Evolutionary conservation across 2,113 vertebrate genomes (phyloP).

Genomic region (Tylochromis polylepis): DNA sequence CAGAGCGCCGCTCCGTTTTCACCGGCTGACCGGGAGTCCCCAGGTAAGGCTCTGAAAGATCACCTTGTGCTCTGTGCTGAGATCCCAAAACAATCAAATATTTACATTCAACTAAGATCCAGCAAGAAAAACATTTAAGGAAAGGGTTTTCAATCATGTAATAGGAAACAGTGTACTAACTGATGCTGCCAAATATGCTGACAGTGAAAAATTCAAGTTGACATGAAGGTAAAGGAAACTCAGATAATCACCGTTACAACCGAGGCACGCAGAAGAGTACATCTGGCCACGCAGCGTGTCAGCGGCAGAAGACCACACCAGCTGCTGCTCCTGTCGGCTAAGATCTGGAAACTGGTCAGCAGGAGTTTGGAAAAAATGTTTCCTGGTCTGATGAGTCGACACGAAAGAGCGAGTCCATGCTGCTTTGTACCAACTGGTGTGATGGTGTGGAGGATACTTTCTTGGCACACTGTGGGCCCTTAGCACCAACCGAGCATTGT

Average conservation of each 20-base stretch:
- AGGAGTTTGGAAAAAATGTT: neutral
- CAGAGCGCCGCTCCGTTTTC: neutral
- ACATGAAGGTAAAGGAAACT: rapidly evolving
- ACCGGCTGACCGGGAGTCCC: neutral
- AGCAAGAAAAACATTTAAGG: neutral
- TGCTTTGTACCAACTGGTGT: neutral
- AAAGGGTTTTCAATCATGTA: neutral
- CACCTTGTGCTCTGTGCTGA: neutral
- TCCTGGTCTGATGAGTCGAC: rapidly evolving
- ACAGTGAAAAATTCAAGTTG: rapidly evolving
- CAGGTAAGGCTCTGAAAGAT: neutral
- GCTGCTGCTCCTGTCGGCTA: neutral
- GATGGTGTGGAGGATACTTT: neutral
- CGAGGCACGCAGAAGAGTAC: rapidly evolving
- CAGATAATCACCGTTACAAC: neutral
- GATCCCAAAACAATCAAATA: neutral
- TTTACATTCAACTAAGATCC: neutral
- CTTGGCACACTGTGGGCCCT: neutral
- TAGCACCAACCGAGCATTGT: neutral
- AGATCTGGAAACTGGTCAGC: neutral
- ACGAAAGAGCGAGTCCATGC: neutral
- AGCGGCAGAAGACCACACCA: neutral
- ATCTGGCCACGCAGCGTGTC: neutral
- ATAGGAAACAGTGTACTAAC: neutral
- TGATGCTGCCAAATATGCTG: neutral